Evolutionary conservation across 2,797 vertebrate genomes (phyloP), one percentile per base, ranked within the genome.

Genomic region (Hydrolagus colliei): DNA sequence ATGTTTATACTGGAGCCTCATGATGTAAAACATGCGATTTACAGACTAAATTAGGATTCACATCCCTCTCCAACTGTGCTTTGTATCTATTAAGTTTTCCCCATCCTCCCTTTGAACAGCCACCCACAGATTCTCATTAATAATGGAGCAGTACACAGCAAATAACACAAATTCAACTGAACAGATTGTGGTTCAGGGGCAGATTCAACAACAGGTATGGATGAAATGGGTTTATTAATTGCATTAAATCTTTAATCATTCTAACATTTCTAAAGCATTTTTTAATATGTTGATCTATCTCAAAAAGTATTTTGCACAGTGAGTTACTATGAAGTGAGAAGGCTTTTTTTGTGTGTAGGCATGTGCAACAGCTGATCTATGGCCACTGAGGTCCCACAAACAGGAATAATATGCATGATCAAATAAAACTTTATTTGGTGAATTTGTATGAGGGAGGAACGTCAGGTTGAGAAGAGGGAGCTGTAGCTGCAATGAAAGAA

Each of bases 111-210:
- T 52, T 52, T 52, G 16, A 84, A 65, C 67, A 68, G 16, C 32
- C n/a, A 11, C 4, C 41, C 6, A 18, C 79, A 20, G 1, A 41
- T 20, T 68, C 79, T 20, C 20, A 67, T 71, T 86, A 72, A 68
- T 52, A 65, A 99, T 99, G 97, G 97, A 99, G 93, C 97, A 99
- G 92, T 99, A 97, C 89, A 95, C 96, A 16, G 91, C 95, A 12
- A 94, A 92, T 86, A 95, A 96, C 91, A 97, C 93, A 86, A 95
- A 93, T 20, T 96, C 96, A 14, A 96, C 97, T 0, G 97, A 98
- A 92, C 97, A 99, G 92, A 99, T 99, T 35, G 96, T 99, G 77
- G 97, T 99, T 87, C 97, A 99, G 91, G 97, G 97, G 82, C 97
- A 98, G 90, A 96, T 99, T 90, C 97, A 98, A 88, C 96, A 97